Evolutionary conservation across 2,888 invertebrate genomes (phyloP), one percentile per base, ranked within the genome.

Genomic region (Halocaridina rubra): DNA sequence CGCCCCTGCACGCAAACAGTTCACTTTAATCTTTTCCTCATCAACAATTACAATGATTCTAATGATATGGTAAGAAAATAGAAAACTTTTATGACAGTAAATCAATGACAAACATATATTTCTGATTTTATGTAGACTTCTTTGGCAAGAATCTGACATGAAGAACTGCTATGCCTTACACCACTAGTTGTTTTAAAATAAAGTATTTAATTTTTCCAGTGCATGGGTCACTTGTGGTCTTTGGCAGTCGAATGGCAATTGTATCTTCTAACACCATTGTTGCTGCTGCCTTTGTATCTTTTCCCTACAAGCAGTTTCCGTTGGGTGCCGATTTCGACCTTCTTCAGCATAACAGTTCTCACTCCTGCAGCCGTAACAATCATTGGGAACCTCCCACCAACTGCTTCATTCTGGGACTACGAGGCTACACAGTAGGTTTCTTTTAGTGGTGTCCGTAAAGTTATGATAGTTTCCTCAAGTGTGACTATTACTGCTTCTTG

Each of bases 201-300:
- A n/a, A n/a, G n/a, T n/a, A 5, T 46, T 39, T 22, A 39, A 0
- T 22, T 77, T n/a, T 33, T n/a, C 19, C 74, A 84, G 84, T 84
- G 84, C 64, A 30, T 84, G 74, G 84, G 84, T 24, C 84, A 84
- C 59, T 75, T 79, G 29, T 84, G 84, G 84, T 84, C 84, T 3
- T 16, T 84, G 67, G 72, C 79, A 19, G 84, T 84, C 32, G 84
- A 84, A 67, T 84, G 84, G 84, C 84, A 84, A 74, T 33, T 84
- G 61, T 84, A 74, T 67, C 74, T 84, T 8, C n/a, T 84, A n/a
- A 24, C 84, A 19, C 84, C 84, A 1, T 27, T 79, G 16, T 13
- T 84, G 7, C 74, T 84, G 22, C 64, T 84, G 53, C 84, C 84
- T 8, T 30, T 74, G 53, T 84, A 84, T 79, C 72, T 72, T 30